Percentiles rank a stretch among this genome's conserved stretches.
Evolutionary conservation across 35 echinoderm and acorn worm species (phyloP).

Genomic region (Chiridota heheva): DNA sequence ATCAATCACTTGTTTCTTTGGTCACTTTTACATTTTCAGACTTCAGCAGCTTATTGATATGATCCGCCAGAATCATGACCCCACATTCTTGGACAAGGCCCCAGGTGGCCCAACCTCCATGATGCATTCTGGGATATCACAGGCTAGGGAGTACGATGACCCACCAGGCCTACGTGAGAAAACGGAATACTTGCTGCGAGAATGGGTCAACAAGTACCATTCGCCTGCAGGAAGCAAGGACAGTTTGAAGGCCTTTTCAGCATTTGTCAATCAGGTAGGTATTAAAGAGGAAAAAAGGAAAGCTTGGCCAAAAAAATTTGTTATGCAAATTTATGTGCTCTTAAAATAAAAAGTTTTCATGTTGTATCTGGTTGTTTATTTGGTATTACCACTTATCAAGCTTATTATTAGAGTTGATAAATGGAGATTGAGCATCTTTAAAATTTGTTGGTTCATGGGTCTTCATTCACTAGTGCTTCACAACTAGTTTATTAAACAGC

Average conservation of each 20-base stretch:
- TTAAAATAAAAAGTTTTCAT: neutral
- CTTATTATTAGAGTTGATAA: no score
- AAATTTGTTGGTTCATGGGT: no score
- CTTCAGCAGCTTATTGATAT: constrained; percentile 86
- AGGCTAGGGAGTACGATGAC: constrained; percentile 98
- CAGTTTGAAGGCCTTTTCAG: constrained; percentile 94
- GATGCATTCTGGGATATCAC: constrained; percentile 99
- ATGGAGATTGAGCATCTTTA: no score
- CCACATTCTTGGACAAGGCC: constrained; percentile 94
- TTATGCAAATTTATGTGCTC: no score
- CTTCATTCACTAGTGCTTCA: no score
- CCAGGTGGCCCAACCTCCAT: constrained; percentile 98
- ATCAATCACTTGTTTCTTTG: no score
- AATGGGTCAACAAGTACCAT: constrained; percentile 98
- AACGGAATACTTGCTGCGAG: constrained; percentile 95
- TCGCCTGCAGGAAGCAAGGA: constrained; percentile 91
- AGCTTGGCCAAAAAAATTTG: no score
- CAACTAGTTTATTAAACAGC: no score
- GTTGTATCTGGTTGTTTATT: neutral
- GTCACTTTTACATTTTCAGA: constrained; percentile 20
- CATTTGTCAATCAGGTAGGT: constrained; percentile 95
- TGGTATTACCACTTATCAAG: no score
- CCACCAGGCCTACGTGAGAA: constrained; percentile 95
- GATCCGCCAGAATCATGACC: constrained; percentile 92
- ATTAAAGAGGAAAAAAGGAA: neutral